Base-by-base conservation (phyloP, 2,888 invertebrate species). In the Sinopyrophorus schimmeli region DNA sequence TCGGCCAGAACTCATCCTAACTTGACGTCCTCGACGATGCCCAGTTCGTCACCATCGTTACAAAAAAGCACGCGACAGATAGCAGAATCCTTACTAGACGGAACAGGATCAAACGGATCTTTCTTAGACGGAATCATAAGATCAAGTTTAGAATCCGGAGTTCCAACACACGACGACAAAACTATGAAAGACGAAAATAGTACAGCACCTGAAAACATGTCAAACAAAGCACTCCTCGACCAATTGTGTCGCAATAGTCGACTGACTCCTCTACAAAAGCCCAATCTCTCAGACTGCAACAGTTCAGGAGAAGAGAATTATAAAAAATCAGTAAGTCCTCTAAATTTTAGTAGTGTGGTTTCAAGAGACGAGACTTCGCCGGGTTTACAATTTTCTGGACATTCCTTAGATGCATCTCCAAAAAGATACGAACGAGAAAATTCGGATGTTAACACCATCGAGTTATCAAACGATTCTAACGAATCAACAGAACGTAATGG, bases 101-200 rank as follows among this genome's bases (percentile, higher is more conserved):
- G 77, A 10, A 74, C 79, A 28, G 78, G 78, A 3, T 83, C 86
- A 57, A 89, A 88, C 56, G 87, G 88, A n/a, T 77, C 83, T 64
- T 88, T 90, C 70, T 77, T 90, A 38, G 89, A 91, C 67, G 90
- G 89, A 38, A 87, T 91, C 62, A 92, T 92, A 59, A 78, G 89
- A 62, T 88, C 89, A 58, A 87, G 86, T 59, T 76, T 92, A 53
- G 89, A 89, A 70, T 80, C 83, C 20, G 84, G 83, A 3, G 81
- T 82, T 61, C 76, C 77, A 3, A 63, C 67, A 24, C 61, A 64
- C 27, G 73, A 75, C 21, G 78, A 67, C 18, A 79, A 79, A 67
- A 77, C 76, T 44, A 76, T 76, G 47, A 75, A 77, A 59, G 82
- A 77, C 60, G 77, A 77, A 38, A 74, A 74, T 53, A 74, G 74